phyloP scores from a whole-genome alignment of 2,797 vertebrate genomes.

The Eurystomus glaucurus region DNA sequence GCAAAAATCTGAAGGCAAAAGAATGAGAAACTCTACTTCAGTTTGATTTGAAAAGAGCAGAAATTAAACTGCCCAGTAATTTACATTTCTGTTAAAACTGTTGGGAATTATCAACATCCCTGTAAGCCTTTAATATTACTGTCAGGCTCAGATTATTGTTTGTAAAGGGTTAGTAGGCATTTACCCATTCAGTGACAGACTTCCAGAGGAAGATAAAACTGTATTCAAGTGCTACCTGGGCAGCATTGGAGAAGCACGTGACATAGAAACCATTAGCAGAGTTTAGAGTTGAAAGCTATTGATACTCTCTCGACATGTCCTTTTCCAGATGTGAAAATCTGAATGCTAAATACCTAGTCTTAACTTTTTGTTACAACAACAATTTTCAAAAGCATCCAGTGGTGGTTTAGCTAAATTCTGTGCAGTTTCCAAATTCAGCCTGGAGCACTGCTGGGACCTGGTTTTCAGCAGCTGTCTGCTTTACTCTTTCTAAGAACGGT shows the following conservation, averaged over 20 bases:
- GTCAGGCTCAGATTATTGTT: not conserved
- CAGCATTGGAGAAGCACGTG: not conserved
- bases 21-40: not conserved
- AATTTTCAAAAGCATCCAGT: not conserved
- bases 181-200: not conserved
- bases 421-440: not conserved
- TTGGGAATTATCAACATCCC: not conserved
- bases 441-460: not conserved
- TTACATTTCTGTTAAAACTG: not conserved
- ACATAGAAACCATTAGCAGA: not conserved
- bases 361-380: not conserved
- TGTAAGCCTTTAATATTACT: not conserved
- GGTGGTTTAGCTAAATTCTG: not conserved
- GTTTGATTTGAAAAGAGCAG: not conserved
- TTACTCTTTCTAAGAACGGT: not conserved
- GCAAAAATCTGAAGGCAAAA: not conserved
- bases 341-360: not conserved
- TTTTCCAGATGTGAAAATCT: not conserved
- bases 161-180: not conserved
- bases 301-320: not conserved
- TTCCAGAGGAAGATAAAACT: not conserved
- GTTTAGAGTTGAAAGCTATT: not conserved
- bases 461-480: not conserved
- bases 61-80: not conserved
- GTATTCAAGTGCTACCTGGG: not conserved